Base-by-base conservation (phyloP, 2,888 invertebrate genomes). In the Drosophila crucigera region DNA sequence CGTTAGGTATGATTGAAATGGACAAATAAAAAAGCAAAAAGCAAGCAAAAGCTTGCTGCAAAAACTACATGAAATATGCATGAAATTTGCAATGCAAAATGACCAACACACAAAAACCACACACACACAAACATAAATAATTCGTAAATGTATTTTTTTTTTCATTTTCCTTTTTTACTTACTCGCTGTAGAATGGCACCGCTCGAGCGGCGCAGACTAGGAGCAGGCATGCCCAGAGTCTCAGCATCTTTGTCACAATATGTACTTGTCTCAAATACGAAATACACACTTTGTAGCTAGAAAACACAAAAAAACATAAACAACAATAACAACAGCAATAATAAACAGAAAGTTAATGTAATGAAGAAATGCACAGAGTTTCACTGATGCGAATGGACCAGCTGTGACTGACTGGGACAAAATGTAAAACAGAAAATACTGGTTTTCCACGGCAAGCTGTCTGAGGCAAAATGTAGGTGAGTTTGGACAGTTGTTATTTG, bases 161-260 rank as follows among this genome's bases (percentile, higher is more conserved):
- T 43, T 25, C 28, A 10, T n/a, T 11, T 50, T 33, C 30, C n/a
- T 37, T 7, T 33, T 61, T 30, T 76, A 88, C 88, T 88, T 78
- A 88, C 88, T 90, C 89, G 83, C 80, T 79, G 64, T 90, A 88
- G 68, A 77, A 88, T n/a, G 88, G 88, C 19, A 68, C 74, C 49
- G 90, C 90, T 50, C 78, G 81, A 37, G 55, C 66, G 47, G 64
- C 60, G 50, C 76, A 68, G 72, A 78, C 76, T 68, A 90, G 59
- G 56, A 89, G 78, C 64, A 88, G 75, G 37, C 75, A 81, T 33
- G 81, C 84, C 84, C 87, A 90, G 35, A 82, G 73, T 74, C 70
- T 68, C 58, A 75, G 41, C 86, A 90, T 90, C 72, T 76, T 78
- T 68, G 68, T 69, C 33, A 61, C 56, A 73, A 58, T 56, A n/a